A percentile compares a stretch with the other conserved stretches of the same genome.
phyloP scores from a whole-genome alignment of 1,140 invertebrate species.

The Odontomachus brunneus region DNA sequence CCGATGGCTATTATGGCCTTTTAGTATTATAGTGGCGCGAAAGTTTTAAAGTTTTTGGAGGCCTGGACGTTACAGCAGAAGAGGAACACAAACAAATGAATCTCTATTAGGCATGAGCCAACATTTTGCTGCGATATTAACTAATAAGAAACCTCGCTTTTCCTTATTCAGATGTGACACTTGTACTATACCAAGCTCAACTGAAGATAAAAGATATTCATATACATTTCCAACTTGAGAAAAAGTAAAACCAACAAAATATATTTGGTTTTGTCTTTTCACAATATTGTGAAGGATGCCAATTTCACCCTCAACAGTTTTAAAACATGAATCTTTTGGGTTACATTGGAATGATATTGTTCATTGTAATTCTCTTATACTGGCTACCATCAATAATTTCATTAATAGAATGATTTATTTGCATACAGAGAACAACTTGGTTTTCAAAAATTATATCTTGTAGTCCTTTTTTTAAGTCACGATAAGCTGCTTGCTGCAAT shows the following conservation, averaged over 20 bases:
- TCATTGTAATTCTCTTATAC: neutral
- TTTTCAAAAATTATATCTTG: neutral
- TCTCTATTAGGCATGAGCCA: conserved; percentile 20
- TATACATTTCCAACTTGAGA: conserved; percentile 2
- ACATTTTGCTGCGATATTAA: conserved; percentile 19
- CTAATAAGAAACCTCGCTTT: neutral
- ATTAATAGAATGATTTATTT: neutral
- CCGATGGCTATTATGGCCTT: too few species aligned
- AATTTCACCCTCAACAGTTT: neutral
- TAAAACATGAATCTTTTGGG: conserved; percentile 25
- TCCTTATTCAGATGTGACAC: neutral
- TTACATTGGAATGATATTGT: neutral
- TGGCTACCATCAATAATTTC: neutral
- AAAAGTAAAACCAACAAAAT: neutral
- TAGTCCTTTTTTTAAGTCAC: neutral
- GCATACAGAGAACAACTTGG: neutral
- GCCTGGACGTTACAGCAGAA: neutral
- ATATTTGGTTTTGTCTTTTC: neutral
- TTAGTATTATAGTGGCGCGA: too few species aligned
- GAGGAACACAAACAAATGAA: conserved; percentile 1
- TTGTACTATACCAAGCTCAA: neutral
- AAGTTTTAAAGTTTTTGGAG: neutral
- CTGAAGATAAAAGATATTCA: neutral
- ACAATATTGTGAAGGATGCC: conserved; percentile 8
- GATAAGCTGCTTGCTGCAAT: neutral